These are phyloP conservation scores for Gavia stellata DNA, from an alignment of 2,113 vertebrate species.

Conservation along the genomic window DNA sequence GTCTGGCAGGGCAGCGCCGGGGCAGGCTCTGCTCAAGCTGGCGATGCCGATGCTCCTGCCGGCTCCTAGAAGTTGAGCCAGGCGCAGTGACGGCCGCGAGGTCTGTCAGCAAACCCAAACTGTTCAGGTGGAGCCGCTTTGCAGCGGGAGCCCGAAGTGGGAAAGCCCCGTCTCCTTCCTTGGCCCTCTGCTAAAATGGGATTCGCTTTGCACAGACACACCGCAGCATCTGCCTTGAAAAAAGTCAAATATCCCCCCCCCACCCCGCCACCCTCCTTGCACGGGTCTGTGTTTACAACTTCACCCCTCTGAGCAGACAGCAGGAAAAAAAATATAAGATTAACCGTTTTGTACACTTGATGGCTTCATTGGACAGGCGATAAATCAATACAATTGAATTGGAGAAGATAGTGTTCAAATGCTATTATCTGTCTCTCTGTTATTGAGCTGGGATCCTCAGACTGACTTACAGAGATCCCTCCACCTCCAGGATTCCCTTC, in stretches of 20 bases:
- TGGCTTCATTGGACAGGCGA: conserved; percentile 66
- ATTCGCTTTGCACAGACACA: background rate
- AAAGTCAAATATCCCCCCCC: background rate
- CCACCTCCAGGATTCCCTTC: conserved; percentile 4
- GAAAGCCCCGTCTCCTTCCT: background rate
- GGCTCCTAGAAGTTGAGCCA: background rate
- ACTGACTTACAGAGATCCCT: conserved; percentile 26
- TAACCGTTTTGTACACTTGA: conserved; percentile 64
- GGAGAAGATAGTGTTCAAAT: conserved; percentile 63
- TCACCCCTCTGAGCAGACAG: conserved; percentile 19
- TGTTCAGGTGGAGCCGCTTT: background rate
- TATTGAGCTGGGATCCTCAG: conserved; percentile 57
- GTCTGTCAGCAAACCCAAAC: background rate
- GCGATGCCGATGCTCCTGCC: background rate
- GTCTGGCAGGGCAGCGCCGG: background rate
- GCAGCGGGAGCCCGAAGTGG: background rate
- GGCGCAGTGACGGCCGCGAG: background rate
- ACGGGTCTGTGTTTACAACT: conserved; percentile 16
- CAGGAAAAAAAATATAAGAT: conserved; percentile 44
- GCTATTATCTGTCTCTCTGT: conserved; percentile 55
- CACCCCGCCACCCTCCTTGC: background rate
- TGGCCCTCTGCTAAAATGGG: background rate
- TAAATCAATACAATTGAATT: conserved; percentile 69
- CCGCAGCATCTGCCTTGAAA: background rate
- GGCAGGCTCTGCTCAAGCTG: background rate